A percentile compares a stretch with the other conserved stretches of the same genome.
These are phyloP conservation scores for Agonopterix heracliana DNA, from an alignment of 2,888 invertebrate species.

Conservation along the genomic window DNA sequence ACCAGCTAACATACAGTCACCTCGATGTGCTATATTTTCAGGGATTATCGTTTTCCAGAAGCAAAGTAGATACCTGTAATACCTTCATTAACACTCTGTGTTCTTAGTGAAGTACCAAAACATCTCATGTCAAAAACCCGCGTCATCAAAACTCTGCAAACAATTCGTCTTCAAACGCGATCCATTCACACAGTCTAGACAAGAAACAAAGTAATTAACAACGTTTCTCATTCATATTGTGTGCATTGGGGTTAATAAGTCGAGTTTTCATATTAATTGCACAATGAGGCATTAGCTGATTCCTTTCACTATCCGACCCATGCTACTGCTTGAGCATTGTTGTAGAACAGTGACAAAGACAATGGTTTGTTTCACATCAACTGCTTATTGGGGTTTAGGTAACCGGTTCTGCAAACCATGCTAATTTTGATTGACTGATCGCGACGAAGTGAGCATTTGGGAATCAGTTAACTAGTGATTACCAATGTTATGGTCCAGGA, in stretches of 20 bases:
- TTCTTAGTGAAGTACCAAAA: no score
- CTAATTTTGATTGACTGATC: slow-evolving; percentile 4
- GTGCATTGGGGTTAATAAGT: slow-evolving; percentile 48
- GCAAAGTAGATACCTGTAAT: no score
- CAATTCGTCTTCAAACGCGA: not conserved
- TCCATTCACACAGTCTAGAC: slow-evolving; percentile 33
- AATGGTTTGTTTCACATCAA: slow-evolving; percentile 30
- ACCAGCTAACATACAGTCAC: no score
- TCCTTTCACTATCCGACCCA: slow-evolving; percentile 44
- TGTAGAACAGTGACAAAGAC: slow-evolving; percentile 29
- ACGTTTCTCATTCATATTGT: slow-evolving; percentile 44
- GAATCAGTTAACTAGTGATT: not conserved
- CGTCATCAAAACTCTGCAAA: no score
- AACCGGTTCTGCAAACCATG: slow-evolving; percentile 17
- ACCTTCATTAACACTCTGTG: no score
- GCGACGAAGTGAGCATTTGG: not conserved
- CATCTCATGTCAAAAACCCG: no score
- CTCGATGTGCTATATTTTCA: no score
- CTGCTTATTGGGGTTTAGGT: slow-evolving; percentile 13
- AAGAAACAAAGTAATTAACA: slow-evolving; percentile 24
- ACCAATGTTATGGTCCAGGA: no score
- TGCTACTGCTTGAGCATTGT: slow-evolving; percentile 26
- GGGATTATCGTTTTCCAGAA: no score
- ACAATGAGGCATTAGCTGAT: slow-evolving; percentile 43
- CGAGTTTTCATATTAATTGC: slow-evolving; percentile 52